A percentile compares a stretch with the other conserved stretches of the same genome.
Conservation (phyloP, 2,888 invertebrate genomes). For the Tetragonisca angustula region DNA sequence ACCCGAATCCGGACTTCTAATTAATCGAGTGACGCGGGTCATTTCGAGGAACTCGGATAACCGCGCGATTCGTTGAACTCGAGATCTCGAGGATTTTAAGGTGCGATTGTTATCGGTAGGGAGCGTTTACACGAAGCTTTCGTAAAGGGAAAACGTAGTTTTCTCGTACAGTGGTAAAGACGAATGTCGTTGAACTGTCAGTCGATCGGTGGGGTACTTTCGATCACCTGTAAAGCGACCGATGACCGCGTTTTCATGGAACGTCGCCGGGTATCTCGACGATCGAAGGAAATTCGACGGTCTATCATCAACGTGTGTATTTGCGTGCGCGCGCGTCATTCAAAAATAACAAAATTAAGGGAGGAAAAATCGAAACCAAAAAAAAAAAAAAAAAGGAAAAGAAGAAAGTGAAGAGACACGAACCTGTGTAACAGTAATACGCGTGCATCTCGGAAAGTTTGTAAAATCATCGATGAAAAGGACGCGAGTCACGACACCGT, state of each 20-base stretch:
- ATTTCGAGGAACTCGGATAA: background rate
- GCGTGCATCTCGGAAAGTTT: background rate
- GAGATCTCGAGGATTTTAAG: conserved; percentile 7
- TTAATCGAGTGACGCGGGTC: background rate
- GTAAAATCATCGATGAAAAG: conserved; percentile 37
- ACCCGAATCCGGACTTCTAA: background rate
- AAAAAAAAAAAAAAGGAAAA: background rate
- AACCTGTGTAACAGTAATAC: background rate
- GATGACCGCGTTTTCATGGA: conserved; percentile 48
- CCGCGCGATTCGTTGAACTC: background rate
- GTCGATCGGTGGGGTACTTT: conserved; percentile 43
- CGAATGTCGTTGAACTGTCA: conserved; percentile 59
- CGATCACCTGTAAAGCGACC: conserved; percentile 56
- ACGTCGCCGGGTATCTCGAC: conserved; percentile 19
- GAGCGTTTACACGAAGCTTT: background rate
- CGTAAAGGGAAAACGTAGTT: conserved; percentile 21
- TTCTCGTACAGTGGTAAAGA: conserved; percentile 29
- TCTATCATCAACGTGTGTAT: background rate
- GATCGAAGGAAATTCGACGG: background rate
- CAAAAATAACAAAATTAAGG: background rate
- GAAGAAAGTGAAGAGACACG: background rate
- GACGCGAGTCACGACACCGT: conserved; percentile 56
- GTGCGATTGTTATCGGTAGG: conserved; percentile 16
- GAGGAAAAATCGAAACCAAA: background rate
- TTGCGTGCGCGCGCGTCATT: too few relatives aligned